Conservation (phyloP, 1,140 invertebrate species). For the Pseudomyrmex cubaensis region DNA sequence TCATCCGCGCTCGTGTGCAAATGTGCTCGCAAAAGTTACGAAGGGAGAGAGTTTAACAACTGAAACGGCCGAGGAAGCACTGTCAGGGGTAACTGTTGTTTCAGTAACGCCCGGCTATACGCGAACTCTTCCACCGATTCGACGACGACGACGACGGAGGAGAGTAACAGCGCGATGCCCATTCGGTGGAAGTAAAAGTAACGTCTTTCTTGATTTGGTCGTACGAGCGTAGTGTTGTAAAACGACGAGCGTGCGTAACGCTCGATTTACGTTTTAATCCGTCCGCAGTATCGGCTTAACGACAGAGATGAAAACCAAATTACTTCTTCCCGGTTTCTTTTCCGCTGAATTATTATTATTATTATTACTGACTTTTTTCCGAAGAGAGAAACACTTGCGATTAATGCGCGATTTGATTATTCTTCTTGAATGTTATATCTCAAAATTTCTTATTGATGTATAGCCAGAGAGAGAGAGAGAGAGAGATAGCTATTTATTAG, state of each 20-base stretch:
- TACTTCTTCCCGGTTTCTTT: conserved; percentile 5
- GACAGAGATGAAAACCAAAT: conserved; percentile 21
- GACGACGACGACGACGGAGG: not conserved
- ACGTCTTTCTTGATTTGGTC: conserved; percentile 54
- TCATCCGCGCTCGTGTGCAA: conserved; percentile 13
- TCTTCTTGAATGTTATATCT: no score
- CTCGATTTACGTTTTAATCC: conserved; percentile 56
- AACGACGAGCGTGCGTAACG: not conserved
- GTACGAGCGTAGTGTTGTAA: not conserved
- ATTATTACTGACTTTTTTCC: not conserved
- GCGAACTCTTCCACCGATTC: conserved; percentile 6
- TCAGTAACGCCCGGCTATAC: conserved; percentile 47
- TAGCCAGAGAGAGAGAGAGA: no score
- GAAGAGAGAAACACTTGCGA: not conserved
- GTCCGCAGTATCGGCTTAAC: conserved; percentile 30
- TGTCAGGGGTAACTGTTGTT: conserved; percentile 50
- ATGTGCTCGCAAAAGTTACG: conserved; percentile 42
- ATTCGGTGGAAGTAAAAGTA: conserved; percentile 50
- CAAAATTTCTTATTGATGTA: no score
- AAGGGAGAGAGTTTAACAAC: conserved; percentile 59
- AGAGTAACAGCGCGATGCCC: conserved; percentile 21
- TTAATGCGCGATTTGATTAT: no score
- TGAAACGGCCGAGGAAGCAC: conserved; percentile 57
- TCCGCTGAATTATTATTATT: not conserved
- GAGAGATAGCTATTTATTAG: no score